These are phyloP conservation scores for Sinelater perroti DNA, from an alignment of 2,888 invertebrate species.

Conservation along the genomic window DNA sequence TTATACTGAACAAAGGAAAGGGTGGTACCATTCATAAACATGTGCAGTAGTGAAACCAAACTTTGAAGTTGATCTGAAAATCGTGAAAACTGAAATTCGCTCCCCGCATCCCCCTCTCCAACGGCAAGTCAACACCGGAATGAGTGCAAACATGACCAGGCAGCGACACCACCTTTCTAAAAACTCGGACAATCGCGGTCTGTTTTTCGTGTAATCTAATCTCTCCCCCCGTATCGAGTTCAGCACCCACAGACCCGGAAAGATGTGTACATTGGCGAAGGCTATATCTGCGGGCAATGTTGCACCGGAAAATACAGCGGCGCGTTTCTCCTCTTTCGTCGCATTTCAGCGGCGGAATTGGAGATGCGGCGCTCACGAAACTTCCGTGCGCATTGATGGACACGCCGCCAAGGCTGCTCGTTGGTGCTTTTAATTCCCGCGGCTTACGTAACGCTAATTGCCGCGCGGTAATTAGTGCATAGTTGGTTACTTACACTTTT, in stretches of 20 bases:
- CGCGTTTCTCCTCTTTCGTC: too few relatives aligned
- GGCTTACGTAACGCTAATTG: constrained; percentile 1
- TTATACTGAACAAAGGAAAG: too few relatives aligned
- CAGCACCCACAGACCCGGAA: constrained; percentile 11
- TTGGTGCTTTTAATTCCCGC: neutral
- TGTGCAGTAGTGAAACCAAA: too few relatives aligned
- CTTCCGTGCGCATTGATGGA: too few relatives aligned
- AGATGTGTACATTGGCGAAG: constrained; percentile 16
- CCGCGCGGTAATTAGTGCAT: constrained; percentile 10
- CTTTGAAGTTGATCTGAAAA: too few relatives aligned
- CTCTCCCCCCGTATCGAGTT: constrained; percentile 17
- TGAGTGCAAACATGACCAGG: too few relatives aligned
- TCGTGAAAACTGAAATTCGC: too few relatives aligned
- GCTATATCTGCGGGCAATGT: constrained; percentile 30
- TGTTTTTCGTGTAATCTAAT: constrained; percentile 20
- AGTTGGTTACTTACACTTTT: constrained; percentile 7
- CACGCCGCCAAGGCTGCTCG: neutral
- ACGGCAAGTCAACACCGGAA: too few relatives aligned
- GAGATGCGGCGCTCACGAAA: too few relatives aligned
- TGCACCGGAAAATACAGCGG: constrained; percentile 32
- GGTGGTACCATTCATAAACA: too few relatives aligned
- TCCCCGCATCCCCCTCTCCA: too few relatives aligned
- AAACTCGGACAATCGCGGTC: neutral
- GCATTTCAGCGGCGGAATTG: too few relatives aligned
- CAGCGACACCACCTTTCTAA: neutral